A percentile compares a stretch with the other conserved stretches of the same genome.
Conservation (phyloP, 2,888 invertebrate genomes). For the Lochmaea crataegi region DNA sequence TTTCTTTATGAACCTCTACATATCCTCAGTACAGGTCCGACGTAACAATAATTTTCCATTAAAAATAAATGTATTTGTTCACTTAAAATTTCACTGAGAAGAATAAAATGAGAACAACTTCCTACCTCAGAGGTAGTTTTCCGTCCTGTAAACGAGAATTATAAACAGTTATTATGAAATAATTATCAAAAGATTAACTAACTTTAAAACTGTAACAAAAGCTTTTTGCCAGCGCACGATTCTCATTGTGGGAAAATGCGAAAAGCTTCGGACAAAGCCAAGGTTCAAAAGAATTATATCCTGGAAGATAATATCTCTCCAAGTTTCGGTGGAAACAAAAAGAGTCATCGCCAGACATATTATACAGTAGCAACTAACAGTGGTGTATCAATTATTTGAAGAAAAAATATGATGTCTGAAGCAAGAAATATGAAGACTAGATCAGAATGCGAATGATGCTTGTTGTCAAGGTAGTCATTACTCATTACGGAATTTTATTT, state of each 20-base stretch:
- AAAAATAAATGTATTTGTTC: no score
- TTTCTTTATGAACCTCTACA: no score
- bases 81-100: neutral
- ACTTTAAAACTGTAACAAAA: conserved; percentile 34
- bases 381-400: neutral
- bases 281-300: conserved; percentile 31
- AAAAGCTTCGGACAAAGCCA: conserved; percentile 25
- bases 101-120: neutral
- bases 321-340: conserved; percentile 21
- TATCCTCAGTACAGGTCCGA: no score
- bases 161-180: conserved; percentile 27
- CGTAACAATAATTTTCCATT: no score
- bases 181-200: conserved; percentile 37
- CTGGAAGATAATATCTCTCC: conserved; percentile 16
- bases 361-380: neutral
- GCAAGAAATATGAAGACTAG: no score
- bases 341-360: conserved; percentile 22
- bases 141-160: conserved; percentile 10
- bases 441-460: no score
- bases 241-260: conserved; percentile 21
- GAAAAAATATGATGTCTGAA: no score
- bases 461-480: no score
- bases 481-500: no score
- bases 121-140: neutral
- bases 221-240: conserved; percentile 23